Evolutionary conservation across 2,888 invertebrate genomes (phyloP), one percentile per base, ranked within the genome.

Genomic region (Drosophila rubida): DNA sequence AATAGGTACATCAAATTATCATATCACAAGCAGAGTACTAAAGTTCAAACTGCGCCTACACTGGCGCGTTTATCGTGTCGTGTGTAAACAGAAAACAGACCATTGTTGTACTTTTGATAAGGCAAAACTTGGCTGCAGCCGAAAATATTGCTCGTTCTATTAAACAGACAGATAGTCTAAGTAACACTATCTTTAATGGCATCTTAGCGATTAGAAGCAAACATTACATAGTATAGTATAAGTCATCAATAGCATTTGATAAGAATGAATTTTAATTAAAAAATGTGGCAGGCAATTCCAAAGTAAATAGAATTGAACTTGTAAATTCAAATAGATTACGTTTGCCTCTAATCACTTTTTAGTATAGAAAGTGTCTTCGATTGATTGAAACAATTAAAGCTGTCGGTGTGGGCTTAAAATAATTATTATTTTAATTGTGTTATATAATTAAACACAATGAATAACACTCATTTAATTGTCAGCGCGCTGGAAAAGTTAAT

Each of bases 341-440:
- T 16, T 41, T 9, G 9, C 23, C 23, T 32, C 2, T 5, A 32
- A 32, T 32, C n/a, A 32, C n/a, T 5, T 32, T 32, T 32, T 11
- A 25, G 2, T 11, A 8, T 37, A 37, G 13, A n/a, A 41, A 48
- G 7, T 27, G 27, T 30, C 39, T 41, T 41, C 30, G 30, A 58
- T 42, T 58, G 13, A 39, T 30, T 41, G 13, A 3, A 25, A n/a
- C 44, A 44, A 44, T 45, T 35, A 30, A 35, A 3, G 16, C 14
- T 19, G 22, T 35, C n/a, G 30, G 13, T 5, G 14, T 13, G 11
- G 14, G 6, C 7, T 13, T 6, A 50, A 8, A 60, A 39, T 46
- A 49, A 74, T 65, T 61, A 74, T 67, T 64, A 32, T 42, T 60
- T 49, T 67, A 61, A 85, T 78, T 81, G 27, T 22, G 51, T 58